phyloP scores from a whole-genome alignment of 1,140 invertebrate genomes.

The Euwallacea similis region DNA sequence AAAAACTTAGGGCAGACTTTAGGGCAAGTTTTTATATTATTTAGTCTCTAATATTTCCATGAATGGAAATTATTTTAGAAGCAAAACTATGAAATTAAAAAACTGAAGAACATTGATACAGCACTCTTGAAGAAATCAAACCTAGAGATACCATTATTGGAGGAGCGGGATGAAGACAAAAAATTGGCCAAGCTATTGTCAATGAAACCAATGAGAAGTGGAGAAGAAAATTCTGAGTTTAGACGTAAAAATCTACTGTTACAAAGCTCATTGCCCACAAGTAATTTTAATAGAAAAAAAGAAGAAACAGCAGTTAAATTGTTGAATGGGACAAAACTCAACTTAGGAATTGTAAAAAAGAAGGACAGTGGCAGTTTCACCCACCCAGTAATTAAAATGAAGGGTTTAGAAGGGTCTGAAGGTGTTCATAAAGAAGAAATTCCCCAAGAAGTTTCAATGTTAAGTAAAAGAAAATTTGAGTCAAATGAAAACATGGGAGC shows the following conservation, averaged over 20 bases:
- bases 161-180: slow-evolving; percentile 77
- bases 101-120: slow-evolving; percentile 67
- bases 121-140: slow-evolving; percentile 76
- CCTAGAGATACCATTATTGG: slow-evolving; percentile 75
- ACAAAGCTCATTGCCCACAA: slow-evolving; percentile 58
- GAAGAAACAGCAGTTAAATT: slow-evolving; percentile 49
- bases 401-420: not conserved
- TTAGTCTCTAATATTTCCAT: slow-evolving; percentile 34
- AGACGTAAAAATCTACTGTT: slow-evolving; percentile 57
- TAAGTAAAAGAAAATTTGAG: not conserved
- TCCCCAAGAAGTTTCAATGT: not conserved
- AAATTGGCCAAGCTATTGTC: slow-evolving; percentile 77
- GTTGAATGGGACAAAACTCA: slow-evolving; percentile 39
- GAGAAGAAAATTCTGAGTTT: slow-evolving; percentile 57
- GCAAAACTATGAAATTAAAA: slow-evolving; percentile 75
- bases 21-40: slow-evolving; percentile 63
- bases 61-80: slow-evolving; percentile 58
- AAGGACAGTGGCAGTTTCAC: slow-evolving; percentile 7
- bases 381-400: not conserved
- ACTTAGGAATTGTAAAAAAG: slow-evolving; percentile 42
- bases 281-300: slow-evolving; percentile 56
- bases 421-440: not conserved
- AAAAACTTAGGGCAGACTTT: slow-evolving; percentile 77
- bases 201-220: slow-evolving; percentile 60
- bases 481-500: not conserved